Evolutionary conservation across 2,797 vertebrate species (phyloP).

Genomic region (Anabas testudineus): DNA sequence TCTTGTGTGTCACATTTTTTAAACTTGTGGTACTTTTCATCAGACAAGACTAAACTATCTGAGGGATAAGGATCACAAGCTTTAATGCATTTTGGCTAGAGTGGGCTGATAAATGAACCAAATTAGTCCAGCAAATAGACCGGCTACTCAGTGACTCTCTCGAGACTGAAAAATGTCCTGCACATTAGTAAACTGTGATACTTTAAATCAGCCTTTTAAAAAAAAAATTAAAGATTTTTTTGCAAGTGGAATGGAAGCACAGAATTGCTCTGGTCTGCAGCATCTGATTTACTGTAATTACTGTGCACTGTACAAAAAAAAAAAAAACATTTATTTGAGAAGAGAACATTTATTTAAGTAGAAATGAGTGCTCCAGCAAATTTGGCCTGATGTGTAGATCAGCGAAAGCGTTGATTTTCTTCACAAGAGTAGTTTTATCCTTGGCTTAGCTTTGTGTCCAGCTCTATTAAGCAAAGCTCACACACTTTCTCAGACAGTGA

Average conservation of each 20-base stretch:
- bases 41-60: conserved; percentile 18
- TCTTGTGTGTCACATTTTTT: conserved; percentile 27
- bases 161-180: conserved; percentile 27
- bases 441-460: conserved; percentile 67
- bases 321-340: conserved; percentile 52
- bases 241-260: not conserved
- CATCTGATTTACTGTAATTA: conserved; percentile 55
- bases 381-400: conserved; percentile 60
- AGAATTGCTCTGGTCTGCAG: conserved; percentile 10
- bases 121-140: conserved; percentile 35
- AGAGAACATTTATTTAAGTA: too few relatives aligned
- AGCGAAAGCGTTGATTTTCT: conserved; percentile 66
- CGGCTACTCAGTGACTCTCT: not conserved
- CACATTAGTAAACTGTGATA: conserved; percentile 48
- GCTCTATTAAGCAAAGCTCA: conserved; percentile 70
- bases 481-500: conserved; percentile 55
- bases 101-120: conserved; percentile 50
- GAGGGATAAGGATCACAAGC: conserved; percentile 16
- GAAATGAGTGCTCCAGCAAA: conserved; percentile 56
- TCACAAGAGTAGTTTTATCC: conserved; percentile 68
- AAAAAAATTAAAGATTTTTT: conserved; percentile 25
- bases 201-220: conserved; percentile 37
- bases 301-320: conserved; percentile 30
- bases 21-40: conserved; percentile 40
- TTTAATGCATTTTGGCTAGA: conserved; percentile 49